phyloP scores from a whole-genome alignment of 2,113 vertebrate species.

The Tachycineta bicolor region DNA sequence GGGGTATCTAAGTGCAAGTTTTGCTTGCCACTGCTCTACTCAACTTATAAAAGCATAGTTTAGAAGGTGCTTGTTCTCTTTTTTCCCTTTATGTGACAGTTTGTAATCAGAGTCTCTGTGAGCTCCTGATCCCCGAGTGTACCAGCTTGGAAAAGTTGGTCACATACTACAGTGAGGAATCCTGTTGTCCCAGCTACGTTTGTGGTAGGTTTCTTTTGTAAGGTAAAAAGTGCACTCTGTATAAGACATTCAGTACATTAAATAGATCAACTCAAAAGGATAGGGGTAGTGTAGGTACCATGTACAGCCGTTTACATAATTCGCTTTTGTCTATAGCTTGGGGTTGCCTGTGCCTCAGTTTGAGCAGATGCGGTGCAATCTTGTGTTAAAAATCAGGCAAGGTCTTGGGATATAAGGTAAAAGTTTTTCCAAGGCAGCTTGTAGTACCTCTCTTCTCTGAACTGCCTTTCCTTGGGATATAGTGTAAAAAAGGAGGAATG shows the following conservation, averaged over 20 bases:
- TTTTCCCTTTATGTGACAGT: slow-evolving; percentile 71
- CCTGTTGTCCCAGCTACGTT: slow-evolving; percentile 88
- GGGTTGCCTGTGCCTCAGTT: neutral
- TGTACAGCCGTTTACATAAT: neutral
- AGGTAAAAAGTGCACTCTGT: neutral
- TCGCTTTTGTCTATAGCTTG: neutral
- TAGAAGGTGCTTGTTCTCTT: neutral
- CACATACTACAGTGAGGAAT: slow-evolving; percentile 87
- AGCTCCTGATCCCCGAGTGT: slow-evolving; percentile 80
- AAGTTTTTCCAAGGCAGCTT: neutral
- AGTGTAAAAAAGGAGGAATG: neutral
- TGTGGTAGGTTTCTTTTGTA: slow-evolving; percentile 83
- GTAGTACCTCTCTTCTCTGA: neutral
- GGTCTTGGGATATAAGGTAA: neutral
- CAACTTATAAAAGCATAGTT: neutral
- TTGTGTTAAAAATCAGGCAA: neutral
- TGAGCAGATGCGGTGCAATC: neutral
- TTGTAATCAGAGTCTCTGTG: slow-evolving; percentile 93
- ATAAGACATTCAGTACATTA: neutral
- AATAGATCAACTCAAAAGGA: neutral
- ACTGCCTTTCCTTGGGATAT: neutral
- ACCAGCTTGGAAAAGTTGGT: slow-evolving; percentile 84
- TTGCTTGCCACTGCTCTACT: neutral
- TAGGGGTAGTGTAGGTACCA: neutral
- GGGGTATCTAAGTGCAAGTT: neutral